Percentiles rank a stretch among this genome's conserved stretches.
These are phyloP conservation scores for Myrmophylax atrothorax DNA, from an alignment of 2,113 vertebrate species.

Conservation along the genomic window DNA sequence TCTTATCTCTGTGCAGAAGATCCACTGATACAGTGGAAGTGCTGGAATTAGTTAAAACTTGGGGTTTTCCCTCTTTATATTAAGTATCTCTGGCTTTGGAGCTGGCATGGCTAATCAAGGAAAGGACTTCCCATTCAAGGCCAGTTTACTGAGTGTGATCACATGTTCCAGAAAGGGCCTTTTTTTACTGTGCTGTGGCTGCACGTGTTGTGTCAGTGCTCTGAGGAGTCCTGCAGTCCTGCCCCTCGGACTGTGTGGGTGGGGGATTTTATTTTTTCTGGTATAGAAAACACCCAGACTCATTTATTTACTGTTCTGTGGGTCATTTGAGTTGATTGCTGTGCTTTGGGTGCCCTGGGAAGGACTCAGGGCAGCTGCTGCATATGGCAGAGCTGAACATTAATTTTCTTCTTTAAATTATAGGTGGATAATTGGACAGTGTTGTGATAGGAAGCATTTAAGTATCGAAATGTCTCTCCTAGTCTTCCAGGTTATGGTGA, in stretches of 20 bases:
- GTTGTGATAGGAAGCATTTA: not conserved
- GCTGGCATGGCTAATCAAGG: not conserved
- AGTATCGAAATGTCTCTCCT: not conserved
- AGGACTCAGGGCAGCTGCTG: not conserved
- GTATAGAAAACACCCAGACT: not conserved
- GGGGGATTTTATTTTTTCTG: not conserved
- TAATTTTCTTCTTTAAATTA: not conserved
- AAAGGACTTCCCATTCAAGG: not conserved
- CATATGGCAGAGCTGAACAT: accelerated
- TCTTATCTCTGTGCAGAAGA: not conserved
- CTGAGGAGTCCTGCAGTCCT: not conserved
- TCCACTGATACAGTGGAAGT: accelerated
- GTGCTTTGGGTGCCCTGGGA: not conserved
- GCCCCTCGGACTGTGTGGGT: not conserved
- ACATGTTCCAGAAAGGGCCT: not conserved
- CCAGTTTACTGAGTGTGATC: not conserved
- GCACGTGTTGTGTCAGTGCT: not conserved
- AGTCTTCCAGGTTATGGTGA: not conserved
- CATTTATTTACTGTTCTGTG: not conserved
- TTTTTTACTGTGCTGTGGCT: not conserved
- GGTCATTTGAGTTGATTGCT: not conserved
- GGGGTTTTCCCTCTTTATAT: not conserved
- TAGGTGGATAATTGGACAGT: not conserved
- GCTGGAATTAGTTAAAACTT: not conserved
- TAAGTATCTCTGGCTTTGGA: not conserved